Conservation (phyloP, 2,888 invertebrate genomes). For the Trissolcus brochymenae region DNA sequence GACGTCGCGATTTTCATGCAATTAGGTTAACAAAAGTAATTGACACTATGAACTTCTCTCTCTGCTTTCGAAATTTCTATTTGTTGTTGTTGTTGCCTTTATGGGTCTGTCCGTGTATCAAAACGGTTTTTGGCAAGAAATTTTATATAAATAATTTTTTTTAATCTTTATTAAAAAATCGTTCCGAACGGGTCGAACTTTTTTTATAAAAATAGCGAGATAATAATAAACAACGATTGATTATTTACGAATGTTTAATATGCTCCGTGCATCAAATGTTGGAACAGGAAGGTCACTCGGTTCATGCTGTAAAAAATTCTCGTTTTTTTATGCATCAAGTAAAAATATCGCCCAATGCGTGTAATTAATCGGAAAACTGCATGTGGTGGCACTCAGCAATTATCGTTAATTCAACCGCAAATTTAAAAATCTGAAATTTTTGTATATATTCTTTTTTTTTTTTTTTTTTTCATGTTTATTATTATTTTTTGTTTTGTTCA, state of each 20-base stretch:
- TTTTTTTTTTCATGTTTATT: too few species aligned
- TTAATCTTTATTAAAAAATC: too few species aligned
- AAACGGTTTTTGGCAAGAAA: too few species aligned
- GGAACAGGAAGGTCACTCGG: conserved; percentile 35
- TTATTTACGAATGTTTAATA: conserved; percentile 32
- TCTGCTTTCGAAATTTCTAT: conserved; percentile 7
- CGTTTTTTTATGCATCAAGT: conserved; percentile 12
- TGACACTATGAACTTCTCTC: conserved; percentile 10
- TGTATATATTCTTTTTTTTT: not conserved
- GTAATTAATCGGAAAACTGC: conserved; percentile 16
- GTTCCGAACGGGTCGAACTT: too few species aligned
- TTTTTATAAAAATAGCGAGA: too few species aligned
- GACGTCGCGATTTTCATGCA: conserved; percentile 43
- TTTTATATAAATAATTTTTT: too few species aligned
- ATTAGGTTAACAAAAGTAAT: conserved; percentile 54
- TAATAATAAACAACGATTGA: conserved; percentile 32
- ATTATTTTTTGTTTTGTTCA: not conserved
- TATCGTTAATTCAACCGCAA: not conserved
- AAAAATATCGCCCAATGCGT: conserved; percentile 29
- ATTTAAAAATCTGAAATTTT: not conserved
- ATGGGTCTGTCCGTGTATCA: too few species aligned
- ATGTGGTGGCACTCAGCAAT: not conserved
- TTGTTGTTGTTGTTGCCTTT: too few species aligned
- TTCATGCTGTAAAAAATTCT: conserved; percentile 29
- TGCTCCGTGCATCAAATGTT: conserved; percentile 27